Base-by-base conservation (phyloP, 1,140 invertebrate genomes). In the Nephotettix cincticeps region DNA sequence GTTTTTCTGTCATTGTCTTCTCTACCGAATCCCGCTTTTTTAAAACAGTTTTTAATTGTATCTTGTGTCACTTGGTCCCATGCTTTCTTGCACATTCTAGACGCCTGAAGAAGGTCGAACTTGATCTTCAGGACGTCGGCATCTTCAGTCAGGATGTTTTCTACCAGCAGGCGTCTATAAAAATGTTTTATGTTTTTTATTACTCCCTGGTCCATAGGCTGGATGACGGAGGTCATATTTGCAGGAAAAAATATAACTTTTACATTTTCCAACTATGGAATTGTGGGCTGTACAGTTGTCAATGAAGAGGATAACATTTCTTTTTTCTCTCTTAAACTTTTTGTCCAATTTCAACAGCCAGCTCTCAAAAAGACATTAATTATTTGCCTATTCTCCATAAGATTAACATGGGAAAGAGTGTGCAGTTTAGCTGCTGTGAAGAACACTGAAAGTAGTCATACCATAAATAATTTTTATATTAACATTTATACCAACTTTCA, bases 341-440 rank as follows among this genome's bases (percentile, higher is more conserved):
- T 66, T 70, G 29, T 72, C 68, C 30, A 72, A 29, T 66, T 72
- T 58, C n/a, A n/a, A n/a, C n/a, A n/a, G n/a, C n/a, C n/a, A n/a
- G n/a, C n/a, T n/a, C n/a, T n/a, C n/a, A n/a, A n/a, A n/a, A n/a
- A n/a, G n/a, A n/a, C n/a, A n/a, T n/a, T n/a, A n/a, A n/a, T n/a
- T n/a, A n/a, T n/a, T n/a, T n/a, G n/a, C n/a, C n/a, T n/a, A n/a
- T n/a, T n/a, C n/a, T n/a, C n/a, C n/a, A n/a, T n/a, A n/a, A n/a
- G n/a, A n/a, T n/a, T n/a, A n/a, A n/a, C n/a, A n/a, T n/a, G n/a
- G n/a, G n/a, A n/a, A n/a, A n/a, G n/a, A n/a, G n/a, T n/a, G n/a
- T n/a, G n/a, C n/a, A n/a, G n/a, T n/a, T n/a, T n/a, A n/a, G n/a
- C n/a, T n/a, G n/a, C n/a, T n/a, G n/a, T n/a, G n/a, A n/a, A n/a